Evolutionary conservation across 2,797 vertebrate species (phyloP).

Genomic region (Danio jaintianensis): DNA sequence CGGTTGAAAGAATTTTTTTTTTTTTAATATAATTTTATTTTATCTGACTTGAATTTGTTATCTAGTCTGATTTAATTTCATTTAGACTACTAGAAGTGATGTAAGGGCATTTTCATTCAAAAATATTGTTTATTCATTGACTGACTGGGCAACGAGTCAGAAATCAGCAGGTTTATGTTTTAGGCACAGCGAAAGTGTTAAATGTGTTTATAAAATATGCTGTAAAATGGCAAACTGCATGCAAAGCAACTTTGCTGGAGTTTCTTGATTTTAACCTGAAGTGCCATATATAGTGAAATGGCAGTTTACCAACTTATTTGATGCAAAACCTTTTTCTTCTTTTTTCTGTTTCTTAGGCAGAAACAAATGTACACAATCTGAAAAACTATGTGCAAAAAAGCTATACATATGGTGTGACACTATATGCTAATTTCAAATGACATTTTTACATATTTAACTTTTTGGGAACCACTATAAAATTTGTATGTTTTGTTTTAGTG

Average conservation of each 20-base stretch:
- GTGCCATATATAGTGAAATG: constrained; percentile 63
- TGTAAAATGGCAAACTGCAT: constrained; percentile 30
- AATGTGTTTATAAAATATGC: background rate
- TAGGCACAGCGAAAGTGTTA: background rate
- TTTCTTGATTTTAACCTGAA: constrained; percentile 56
- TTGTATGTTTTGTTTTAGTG: too few species aligned
- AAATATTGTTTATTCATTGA: background rate
- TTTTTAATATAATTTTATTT: background rate
- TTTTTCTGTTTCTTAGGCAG: too few species aligned
- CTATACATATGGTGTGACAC: too few species aligned
- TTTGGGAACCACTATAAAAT: too few species aligned
- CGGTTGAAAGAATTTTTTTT: background rate
- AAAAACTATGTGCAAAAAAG: background rate
- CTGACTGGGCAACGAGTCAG: background rate
- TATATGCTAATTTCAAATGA: too few species aligned
- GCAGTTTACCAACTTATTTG: constrained; percentile 56
- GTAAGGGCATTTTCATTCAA: background rate
- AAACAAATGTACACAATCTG: background rate
- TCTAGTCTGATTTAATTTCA: too few species aligned
- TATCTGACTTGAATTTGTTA: background rate
- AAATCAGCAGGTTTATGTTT: background rate
- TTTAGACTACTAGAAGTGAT: background rate
- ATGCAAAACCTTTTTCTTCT: constrained; percentile 55
- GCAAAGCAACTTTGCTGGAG: constrained; percentile 48
- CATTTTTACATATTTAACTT: too few species aligned